Conservation (phyloP, 2,113 vertebrate species). For the Octodon degus region DNA sequence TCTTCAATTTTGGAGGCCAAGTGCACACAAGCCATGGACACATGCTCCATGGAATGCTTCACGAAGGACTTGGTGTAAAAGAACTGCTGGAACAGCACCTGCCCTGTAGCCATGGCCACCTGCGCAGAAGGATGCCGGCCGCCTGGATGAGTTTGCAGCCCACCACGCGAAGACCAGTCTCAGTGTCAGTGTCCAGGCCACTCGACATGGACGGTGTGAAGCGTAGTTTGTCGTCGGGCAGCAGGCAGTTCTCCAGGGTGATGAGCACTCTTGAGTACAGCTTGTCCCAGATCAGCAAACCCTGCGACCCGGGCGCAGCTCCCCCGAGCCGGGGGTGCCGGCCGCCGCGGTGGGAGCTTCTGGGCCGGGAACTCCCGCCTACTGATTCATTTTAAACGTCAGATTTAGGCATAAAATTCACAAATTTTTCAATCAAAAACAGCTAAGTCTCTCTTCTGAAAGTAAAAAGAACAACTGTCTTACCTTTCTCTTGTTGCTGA, state of each 20-base stretch:
- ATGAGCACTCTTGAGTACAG: constrained; percentile 89
- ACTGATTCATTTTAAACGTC: not conserved
- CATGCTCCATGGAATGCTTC: constrained; percentile 92
- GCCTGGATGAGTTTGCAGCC: constrained; percentile 90
- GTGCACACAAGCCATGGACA: constrained; percentile 92
- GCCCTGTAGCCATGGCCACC: constrained; percentile 94
- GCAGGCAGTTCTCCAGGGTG: constrained; percentile 89
- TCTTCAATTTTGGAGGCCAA: constrained; percentile 94
- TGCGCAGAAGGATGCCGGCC: constrained; percentile 95
- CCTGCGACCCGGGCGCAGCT: constrained; percentile 76
- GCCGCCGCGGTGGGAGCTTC: not conserved
- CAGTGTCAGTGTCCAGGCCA: constrained; percentile 87
- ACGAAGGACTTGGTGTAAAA: constrained; percentile 94
- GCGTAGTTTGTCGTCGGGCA: constrained; percentile 87
- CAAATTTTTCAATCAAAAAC: not conserved
- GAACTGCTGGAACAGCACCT: constrained; percentile 92
- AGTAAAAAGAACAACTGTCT: not conserved
- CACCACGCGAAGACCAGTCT: constrained; percentile 86
- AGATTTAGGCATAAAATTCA: not conserved
- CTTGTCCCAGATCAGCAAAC: constrained; percentile 88
- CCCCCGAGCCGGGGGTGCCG: constrained; percentile 38
- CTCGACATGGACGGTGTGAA: constrained; percentile 89
- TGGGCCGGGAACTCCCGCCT: constrained; percentile 38
- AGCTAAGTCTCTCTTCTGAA: not conserved
- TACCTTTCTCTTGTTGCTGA: not conserved